These are phyloP conservation scores for Diogma glabrata DNA, from an alignment of 2,888 invertebrate genomes.

Conservation along the genomic window DNA sequence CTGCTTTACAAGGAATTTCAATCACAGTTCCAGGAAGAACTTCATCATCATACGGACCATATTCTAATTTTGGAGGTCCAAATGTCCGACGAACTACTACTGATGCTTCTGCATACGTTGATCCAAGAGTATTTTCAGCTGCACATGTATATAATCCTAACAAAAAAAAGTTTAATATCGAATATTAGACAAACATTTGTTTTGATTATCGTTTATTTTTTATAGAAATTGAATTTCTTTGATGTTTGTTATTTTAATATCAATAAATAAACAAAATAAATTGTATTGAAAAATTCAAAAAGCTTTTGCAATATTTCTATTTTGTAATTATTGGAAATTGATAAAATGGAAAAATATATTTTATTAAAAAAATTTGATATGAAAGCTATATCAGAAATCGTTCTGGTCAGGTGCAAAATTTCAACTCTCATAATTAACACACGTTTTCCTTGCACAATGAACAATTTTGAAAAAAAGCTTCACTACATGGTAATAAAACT, in stretches of 20 bases:
- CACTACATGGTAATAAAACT: too few species aligned
- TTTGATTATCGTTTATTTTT: not conserved
- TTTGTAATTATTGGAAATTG: too few species aligned
- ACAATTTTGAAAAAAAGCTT: too few species aligned
- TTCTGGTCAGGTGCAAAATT: too few species aligned
- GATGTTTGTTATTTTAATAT: too few species aligned
- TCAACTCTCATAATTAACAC: too few species aligned
- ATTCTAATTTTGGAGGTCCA: conserved; percentile 49
- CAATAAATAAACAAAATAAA: too few species aligned
- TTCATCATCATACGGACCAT: conserved; percentile 65
- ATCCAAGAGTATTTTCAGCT: conserved; percentile 65
- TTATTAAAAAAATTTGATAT: too few species aligned
- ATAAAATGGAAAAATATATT: too few species aligned
- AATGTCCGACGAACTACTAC: conserved; percentile 44
- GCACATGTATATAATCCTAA: conserved; percentile 33
- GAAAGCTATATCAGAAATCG: too few species aligned
- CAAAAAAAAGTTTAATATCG: conserved; percentile 5
- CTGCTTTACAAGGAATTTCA: conserved; percentile 73
- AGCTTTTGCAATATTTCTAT: not conserved
- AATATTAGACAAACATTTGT: not conserved
- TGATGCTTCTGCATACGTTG: conserved; percentile 54
- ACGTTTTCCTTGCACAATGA: too few species aligned
- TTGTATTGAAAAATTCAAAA: not conserved
- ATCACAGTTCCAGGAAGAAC: conserved; percentile 62
- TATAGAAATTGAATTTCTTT: too few species aligned